Conservation (phyloP, 2,113 vertebrate genomes). For the Rhodinocichla rosea region DNA sequence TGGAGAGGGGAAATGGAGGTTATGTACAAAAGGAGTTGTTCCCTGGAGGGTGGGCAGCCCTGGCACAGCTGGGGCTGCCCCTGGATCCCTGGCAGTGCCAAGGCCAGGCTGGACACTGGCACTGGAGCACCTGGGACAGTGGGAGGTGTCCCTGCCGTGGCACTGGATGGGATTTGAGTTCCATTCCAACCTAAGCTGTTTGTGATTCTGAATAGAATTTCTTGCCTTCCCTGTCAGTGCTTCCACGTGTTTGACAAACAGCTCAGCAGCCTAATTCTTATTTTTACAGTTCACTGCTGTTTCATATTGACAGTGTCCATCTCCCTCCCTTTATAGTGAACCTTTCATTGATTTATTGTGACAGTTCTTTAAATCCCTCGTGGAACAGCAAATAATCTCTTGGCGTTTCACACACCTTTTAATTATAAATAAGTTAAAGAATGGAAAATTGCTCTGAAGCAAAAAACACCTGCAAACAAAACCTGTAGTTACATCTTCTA, state of each 20-base stretch:
- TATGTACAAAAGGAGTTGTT: rapidly evolving
- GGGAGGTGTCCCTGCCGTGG: background rate
- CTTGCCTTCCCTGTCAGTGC: background rate
- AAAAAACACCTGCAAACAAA: background rate
- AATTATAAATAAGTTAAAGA: background rate
- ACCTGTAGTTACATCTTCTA: background rate
- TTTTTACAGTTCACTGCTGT: background rate
- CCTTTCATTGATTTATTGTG: background rate
- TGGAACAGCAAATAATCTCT: background rate
- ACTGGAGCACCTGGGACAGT: background rate
- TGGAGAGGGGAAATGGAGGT: background rate
- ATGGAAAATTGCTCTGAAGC: background rate
- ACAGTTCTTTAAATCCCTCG: background rate
- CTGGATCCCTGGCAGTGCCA: background rate
- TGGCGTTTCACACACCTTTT: background rate
- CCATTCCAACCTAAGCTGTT: background rate
- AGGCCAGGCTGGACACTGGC: background rate
- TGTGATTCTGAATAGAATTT: background rate
- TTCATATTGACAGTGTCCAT: background rate
- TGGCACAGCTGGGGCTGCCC: background rate
- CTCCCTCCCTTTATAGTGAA: background rate
- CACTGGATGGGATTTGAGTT: rapidly evolving
- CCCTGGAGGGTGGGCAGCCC: background rate
- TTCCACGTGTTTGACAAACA: background rate
- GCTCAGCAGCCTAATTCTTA: background rate